Base-by-base conservation (phyloP, 2,797 vertebrate species). In the Furcifer pardalis region DNA sequence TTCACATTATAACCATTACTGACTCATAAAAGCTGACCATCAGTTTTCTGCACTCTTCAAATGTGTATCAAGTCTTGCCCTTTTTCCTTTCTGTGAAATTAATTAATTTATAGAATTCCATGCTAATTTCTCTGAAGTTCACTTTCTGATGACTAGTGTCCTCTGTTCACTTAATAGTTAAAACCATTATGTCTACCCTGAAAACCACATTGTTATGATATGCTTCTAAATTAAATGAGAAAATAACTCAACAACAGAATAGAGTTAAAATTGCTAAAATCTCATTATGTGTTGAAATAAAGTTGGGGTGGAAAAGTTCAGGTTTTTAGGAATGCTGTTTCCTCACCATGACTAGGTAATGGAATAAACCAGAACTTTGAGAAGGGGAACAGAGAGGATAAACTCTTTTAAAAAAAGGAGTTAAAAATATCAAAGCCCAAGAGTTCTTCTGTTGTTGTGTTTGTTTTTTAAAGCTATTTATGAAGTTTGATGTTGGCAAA, bases 401-500 rank as follows among this genome's bases (percentile, higher is more conserved):
- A 56, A 19, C 19, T 56, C 21, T 56, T 56, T 56, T 15, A 19
- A 80, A 74, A 9, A 74, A 65, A 52, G 52, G 5, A 9, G 69
- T 42, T 66, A 40, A 40, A 79, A 83, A 13, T 21, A 87, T 83
- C 75, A 92, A 91, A 91, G 40, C 85, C 56, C 63, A 92, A 49
- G 73, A 30, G 5, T 32, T n/a, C 44, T 77, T 52, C 25, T 8
- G 65, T 56, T 56, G 52, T 56, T 56, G 15, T 19, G 19, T 56
- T 56, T 4, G 52, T 59, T 69, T 32, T 49, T 21, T 40, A 85
- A 93, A 91, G 92, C 87, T 90, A 68, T 82, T 85, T 25, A 21
- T 87, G 80, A 91, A 94, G 85, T 82, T 93, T 74, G 88, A 92
- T 85, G 74, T 68, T 90, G 77, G 69, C 81, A 91, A 94, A 76